Evolutionary conservation across 1,140 invertebrate genomes (phyloP).

Genomic region (Solenopsis fugax): DNA sequence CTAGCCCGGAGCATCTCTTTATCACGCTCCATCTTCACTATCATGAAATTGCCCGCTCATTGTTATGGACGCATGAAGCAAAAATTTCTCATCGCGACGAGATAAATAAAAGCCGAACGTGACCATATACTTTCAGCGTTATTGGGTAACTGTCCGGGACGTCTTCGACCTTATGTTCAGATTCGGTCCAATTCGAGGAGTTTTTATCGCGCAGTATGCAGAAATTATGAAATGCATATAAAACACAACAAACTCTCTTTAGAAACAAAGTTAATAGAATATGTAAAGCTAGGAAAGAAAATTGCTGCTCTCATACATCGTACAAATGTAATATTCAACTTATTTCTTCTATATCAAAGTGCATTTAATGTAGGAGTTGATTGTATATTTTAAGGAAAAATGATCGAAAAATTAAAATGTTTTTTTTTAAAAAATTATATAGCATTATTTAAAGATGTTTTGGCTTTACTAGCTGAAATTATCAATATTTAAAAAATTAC

Average conservation of each 20-base stretch:
- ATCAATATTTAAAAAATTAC: too few species aligned
- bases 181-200: neutral
- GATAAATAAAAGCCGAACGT: neutral
- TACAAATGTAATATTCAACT: neutral
- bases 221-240: neutral
- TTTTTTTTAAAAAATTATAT: too few species aligned
- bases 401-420: too few species aligned
- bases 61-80: slow-evolving; percentile 11
- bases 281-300: neutral
- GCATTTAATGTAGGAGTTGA: neutral
- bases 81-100: neutral
- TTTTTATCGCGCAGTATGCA: neutral
- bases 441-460: too few species aligned
- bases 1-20: neutral
- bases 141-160: neutral
- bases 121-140: neutral
- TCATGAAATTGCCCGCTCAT: slow-evolving; percentile 31
- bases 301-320: neutral
- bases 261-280: neutral
- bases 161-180: neutral
- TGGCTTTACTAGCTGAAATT: too few species aligned
- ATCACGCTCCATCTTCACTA: slow-evolving; percentile 15
- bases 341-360: neutral
- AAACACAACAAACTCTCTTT: neutral
- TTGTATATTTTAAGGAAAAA: neutral